Conservation (phyloP, 92 coral and sea anemone species). For the Pocillopora grandis region DNA sequence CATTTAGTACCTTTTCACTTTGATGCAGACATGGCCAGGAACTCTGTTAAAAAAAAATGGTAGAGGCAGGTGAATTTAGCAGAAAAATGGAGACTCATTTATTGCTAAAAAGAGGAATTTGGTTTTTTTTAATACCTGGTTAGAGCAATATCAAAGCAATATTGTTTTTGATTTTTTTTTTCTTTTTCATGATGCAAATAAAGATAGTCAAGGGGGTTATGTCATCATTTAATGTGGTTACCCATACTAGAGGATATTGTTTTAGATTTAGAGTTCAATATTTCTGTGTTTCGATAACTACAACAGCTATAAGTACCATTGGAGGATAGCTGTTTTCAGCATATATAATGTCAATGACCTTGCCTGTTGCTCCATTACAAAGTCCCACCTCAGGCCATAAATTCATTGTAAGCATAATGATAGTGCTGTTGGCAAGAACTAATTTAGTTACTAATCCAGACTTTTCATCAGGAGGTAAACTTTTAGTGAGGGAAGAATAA, state of each 20-base stretch:
- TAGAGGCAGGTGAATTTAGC: background rate
- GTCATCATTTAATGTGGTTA: background rate
- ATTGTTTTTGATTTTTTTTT: background rate
- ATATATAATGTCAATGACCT: constrained; percentile 27
- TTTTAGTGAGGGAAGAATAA: constrained; percentile 35
- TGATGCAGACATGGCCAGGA: background rate
- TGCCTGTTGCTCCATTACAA: constrained; percentile 62
- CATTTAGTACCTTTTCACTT: background rate
- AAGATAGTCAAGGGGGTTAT: background rate
- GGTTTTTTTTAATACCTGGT: background rate
- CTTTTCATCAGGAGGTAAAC: constrained; percentile 43
- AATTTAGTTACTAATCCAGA: constrained; percentile 48
- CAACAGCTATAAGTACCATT: constrained; percentile 31
- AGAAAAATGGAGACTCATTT: background rate
- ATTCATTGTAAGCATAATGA: constrained; percentile 57
- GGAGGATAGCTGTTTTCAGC: constrained; percentile 23
- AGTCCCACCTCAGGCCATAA: constrained; percentile 51
- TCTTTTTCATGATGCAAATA: background rate
- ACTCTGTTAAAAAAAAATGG: background rate
- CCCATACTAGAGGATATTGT: background rate
- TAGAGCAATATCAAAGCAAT: background rate
- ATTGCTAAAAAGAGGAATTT: background rate
- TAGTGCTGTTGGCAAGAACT: constrained; percentile 37
- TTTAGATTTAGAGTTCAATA: background rate
- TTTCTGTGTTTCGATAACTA: background rate